Evolutionary conservation across 2,888 invertebrate species (phyloP).

Genomic region (Euplagia quadripunctaria): DNA sequence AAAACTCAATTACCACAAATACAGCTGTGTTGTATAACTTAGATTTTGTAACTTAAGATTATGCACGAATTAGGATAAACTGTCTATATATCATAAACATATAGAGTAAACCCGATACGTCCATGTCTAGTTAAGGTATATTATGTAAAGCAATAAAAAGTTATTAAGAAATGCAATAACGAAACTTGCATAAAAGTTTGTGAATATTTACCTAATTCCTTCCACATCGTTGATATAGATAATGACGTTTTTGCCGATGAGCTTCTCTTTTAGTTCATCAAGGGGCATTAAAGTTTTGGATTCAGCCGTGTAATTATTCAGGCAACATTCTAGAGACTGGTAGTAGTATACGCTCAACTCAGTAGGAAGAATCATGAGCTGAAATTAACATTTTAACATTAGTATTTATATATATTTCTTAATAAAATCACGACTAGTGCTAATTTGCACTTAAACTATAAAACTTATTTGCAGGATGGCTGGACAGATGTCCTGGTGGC

Average conservation of each 20-base stretch:
- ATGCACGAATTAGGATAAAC: too few relatives aligned
- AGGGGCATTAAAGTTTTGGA: constrained; percentile 73
- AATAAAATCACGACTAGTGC: too few relatives aligned
- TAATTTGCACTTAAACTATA: too few relatives aligned
- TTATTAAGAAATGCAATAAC: too few relatives aligned
- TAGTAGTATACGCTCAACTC: constrained; percentile 84
- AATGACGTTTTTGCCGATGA: constrained; percentile 77
- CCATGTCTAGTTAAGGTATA: too few relatives aligned
- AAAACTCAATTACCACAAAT: too few relatives aligned
- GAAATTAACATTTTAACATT: constrained; percentile 26
- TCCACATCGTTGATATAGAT: constrained; percentile 77
- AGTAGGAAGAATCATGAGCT: constrained; percentile 86
- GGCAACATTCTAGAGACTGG: constrained; percentile 79
- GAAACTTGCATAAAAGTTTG: not conserved
- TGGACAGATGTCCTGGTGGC: too few relatives aligned
- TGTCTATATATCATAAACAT: too few relatives aligned
- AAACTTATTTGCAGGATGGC: too few relatives aligned
- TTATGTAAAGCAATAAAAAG: not conserved
- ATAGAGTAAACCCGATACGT: too few relatives aligned
- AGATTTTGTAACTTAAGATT: too few relatives aligned
- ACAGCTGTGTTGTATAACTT: too few relatives aligned
- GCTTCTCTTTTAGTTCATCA: constrained; percentile 83
- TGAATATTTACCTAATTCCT: constrained; percentile 68
- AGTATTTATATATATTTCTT: not conserved
- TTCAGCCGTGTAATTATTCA: constrained; percentile 82